These are phyloP conservation scores for Pangasius djambal DNA, from an alignment of 2,797 vertebrate genomes.

Conservation along the genomic window DNA sequence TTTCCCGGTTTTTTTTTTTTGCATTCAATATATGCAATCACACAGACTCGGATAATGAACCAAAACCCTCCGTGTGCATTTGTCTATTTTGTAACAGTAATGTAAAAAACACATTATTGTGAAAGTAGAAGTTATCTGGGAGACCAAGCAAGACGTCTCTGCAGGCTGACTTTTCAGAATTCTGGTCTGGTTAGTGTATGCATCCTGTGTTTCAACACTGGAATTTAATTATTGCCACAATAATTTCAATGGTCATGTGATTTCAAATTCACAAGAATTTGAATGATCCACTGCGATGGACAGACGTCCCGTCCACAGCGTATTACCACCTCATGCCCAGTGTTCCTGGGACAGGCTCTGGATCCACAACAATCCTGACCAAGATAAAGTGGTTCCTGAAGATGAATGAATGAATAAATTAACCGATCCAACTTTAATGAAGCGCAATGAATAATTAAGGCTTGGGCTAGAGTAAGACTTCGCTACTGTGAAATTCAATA, in stretches of 20 bases:
- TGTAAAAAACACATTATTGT: neutral
- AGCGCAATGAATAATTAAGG: neutral
- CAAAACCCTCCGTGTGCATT: neutral
- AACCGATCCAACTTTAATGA: neutral
- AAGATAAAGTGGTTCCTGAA: neutral
- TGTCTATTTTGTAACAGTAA: constrained; percentile 11
- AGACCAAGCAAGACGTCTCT: neutral
- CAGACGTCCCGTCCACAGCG: neutral
- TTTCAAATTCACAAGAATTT: neutral
- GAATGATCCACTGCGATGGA: neutral
- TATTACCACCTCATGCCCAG: neutral
- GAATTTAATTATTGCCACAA: neutral
- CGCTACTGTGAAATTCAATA: neutral
- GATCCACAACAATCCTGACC: neutral
- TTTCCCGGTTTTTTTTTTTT: neutral
- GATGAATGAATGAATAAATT: neutral
- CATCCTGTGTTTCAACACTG: neutral
- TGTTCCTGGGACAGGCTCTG: neutral
- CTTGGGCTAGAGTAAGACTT: neutral
- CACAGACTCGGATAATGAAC: neutral
- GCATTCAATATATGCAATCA: neutral
- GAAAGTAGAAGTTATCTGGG: neutral
- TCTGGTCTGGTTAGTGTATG: neutral
- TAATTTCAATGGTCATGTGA: neutral
- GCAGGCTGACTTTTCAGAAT: neutral